Conservation (phyloP, 2,888 invertebrate genomes). For the Agonopterix alstromeriana region DNA sequence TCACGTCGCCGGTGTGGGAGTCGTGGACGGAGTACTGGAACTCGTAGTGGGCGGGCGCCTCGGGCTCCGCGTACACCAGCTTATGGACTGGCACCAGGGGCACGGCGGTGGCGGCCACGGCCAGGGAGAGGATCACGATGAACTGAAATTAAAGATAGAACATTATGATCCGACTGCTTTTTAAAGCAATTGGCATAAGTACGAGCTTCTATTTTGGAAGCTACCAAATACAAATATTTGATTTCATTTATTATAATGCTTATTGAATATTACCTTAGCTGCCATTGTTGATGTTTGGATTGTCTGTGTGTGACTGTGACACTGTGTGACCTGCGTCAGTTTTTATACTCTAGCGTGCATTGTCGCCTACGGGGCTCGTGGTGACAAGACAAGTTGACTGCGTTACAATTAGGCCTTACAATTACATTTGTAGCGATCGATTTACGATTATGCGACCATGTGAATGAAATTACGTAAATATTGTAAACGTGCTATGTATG, state of each 20-base stretch:
- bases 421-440: conserved; percentile 9
- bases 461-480: too few relatives aligned
- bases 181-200: background rate
- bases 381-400: conserved; percentile 18
- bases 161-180: background rate
- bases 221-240: background rate
- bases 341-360: conserved; percentile 41
- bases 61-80: conserved; percentile 28
- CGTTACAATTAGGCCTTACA: conserved; percentile 27
- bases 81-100: conserved; percentile 30
- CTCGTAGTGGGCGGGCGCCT: conserved; percentile 59
- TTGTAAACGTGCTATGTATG: too few relatives aligned
- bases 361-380: conserved; percentile 24
- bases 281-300: conserved; percentile 52
- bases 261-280: conserved; percentile 40
- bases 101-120: conserved; percentile 33
- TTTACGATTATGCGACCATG: conserved; percentile 5
- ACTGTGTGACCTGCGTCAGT: conserved; percentile 27
- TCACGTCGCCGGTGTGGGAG: conserved; percentile 58
- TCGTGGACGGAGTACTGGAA: conserved; percentile 65
- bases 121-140: conserved; percentile 44
- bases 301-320: conserved; percentile 43
- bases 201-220: background rate
- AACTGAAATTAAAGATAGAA: conserved; percentile 28
- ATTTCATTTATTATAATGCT: background rate